Evolutionary conservation across 2,888 invertebrate species (phyloP).

Genomic region (Entomobrya multifasciata): DNA sequence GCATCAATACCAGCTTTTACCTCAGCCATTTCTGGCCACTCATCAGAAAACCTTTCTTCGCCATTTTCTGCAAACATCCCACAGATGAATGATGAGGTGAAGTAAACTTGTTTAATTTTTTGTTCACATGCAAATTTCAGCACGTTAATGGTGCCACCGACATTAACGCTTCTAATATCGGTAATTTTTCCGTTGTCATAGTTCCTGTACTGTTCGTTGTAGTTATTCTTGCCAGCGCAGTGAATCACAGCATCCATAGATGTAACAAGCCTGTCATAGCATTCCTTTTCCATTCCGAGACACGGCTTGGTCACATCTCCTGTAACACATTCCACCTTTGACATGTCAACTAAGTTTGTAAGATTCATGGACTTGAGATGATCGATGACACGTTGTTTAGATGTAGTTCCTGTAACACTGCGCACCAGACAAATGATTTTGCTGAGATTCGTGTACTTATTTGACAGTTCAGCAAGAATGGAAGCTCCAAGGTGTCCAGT

Average conservation of each 20-base stretch:
- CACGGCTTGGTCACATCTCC: not conserved
- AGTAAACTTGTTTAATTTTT: not conserved
- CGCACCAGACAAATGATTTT: conserved; percentile 53
- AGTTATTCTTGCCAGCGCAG: conserved; percentile 27
- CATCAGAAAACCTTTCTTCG: not conserved
- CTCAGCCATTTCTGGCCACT: not conserved
- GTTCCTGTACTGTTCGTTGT: conserved; percentile 57
- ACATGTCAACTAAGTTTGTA: not conserved
- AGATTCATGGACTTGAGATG: not conserved
- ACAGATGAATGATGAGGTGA: not conserved
- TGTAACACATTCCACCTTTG: not conserved
- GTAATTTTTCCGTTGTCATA: not conserved
- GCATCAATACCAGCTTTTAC: not conserved
- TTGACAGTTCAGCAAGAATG: conserved; percentile 32
- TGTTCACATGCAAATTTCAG: not conserved
- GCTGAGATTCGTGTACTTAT: not conserved
- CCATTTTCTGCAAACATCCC: not conserved
- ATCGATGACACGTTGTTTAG: not conserved
- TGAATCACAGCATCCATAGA: conserved; percentile 44
- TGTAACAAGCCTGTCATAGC: not conserved
- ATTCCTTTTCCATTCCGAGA: not conserved
- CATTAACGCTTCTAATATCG: not conserved
- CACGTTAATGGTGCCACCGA: conserved; percentile 14
- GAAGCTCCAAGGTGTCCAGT: conserved; percentile 65
- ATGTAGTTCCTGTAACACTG: not conserved